Evolutionary conservation across 2,888 invertebrate genomes (phyloP).

Genomic region (Odontocolon sp.): DNA sequence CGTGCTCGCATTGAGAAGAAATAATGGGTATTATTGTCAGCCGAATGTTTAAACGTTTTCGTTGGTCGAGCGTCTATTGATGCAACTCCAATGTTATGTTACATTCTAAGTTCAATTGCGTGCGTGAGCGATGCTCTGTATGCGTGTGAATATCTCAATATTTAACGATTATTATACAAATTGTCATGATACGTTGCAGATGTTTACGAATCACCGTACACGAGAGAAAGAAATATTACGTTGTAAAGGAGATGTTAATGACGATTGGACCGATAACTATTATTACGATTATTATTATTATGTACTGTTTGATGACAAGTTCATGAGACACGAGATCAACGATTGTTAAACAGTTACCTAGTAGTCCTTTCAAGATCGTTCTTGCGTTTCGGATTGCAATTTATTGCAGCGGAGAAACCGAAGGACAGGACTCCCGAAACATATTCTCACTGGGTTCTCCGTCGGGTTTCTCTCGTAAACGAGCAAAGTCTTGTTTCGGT

Average conservation of each 20-base stretch:
- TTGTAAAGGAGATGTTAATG: constrained; percentile 37
- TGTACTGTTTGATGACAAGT: constrained; percentile 30
- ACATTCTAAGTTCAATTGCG: constrained; percentile 7
- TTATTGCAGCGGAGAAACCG: constrained; percentile 13
- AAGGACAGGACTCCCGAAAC: constrained; percentile 17
- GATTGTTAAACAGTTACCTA: constrained; percentile 3
- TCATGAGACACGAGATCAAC: constrained; percentile 11
- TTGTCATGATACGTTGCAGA: constrained; percentile 46
- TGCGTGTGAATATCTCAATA: constrained; percentile 59
- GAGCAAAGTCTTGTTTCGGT: constrained; percentile 31
- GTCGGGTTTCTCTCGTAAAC: constrained; percentile 19
- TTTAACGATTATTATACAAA: constrained; percentile 58
- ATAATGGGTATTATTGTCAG: constrained; percentile 49
- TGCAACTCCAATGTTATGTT: background rate
- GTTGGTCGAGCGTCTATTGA: no score
- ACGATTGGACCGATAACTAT: constrained; percentile 41
- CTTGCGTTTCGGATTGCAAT: background rate
- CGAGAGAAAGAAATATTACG: constrained; percentile 23
- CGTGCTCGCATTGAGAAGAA: constrained; percentile 48
- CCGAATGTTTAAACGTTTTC: constrained; percentile 33
- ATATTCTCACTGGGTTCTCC: constrained; percentile 30
- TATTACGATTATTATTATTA: constrained; percentile 24
- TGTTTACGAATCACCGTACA: background rate
- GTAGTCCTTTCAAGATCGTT: background rate
- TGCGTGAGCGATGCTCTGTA: constrained; percentile 21